Evolutionary conservation across 2,797 vertebrate genomes (phyloP).

Genomic region (Acrossocheilus fasciatus): DNA sequence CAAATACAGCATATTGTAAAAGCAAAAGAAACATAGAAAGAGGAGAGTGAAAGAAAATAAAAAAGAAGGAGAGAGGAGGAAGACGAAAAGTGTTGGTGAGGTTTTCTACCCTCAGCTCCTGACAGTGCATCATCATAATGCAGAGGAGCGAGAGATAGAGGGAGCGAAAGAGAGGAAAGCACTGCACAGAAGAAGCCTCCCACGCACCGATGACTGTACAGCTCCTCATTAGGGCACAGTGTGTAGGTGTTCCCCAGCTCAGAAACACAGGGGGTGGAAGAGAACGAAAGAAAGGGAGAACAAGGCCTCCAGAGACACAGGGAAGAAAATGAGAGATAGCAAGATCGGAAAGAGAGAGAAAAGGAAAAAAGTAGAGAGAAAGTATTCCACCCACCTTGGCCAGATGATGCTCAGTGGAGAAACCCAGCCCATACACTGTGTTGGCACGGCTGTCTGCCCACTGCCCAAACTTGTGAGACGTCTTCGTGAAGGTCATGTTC

Average conservation of each 20-base stretch:
- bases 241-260: slow-evolving; percentile 65
- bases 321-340: slow-evolving; percentile 23
- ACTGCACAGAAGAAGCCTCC: slow-evolving; percentile 60
- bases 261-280: slow-evolving; percentile 51
- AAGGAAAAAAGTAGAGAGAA: neutral
- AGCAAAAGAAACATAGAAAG: neutral
- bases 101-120: slow-evolving; percentile 57
- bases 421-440: slow-evolving; percentile 97
- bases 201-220: slow-evolving; percentile 62
- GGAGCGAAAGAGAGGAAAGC: slow-evolving; percentile 50
- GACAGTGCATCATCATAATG: slow-evolving; percentile 72
- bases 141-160: slow-evolving; percentile 59
- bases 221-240: slow-evolving; percentile 62
- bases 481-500: slow-evolving; percentile 99
- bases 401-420: slow-evolving; percentile 98
- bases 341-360: slow-evolving; percentile 18
- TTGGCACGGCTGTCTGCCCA: slow-evolving; percentile 98
- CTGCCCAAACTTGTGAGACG: slow-evolving; percentile 99
- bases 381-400: slow-evolving; percentile 80
- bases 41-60: slow-evolving; percentile 40
- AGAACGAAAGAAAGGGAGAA: slow-evolving; percentile 40
- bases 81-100: slow-evolving; percentile 18
- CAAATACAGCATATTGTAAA: neutral
- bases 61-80: slow-evolving; percentile 4
- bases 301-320: slow-evolving; percentile 37